Evolutionary conservation across 2,113 vertebrate species (phyloP), one percentile per base, ranked within the genome.

Genomic region (Urocitellus parryii): DNA sequence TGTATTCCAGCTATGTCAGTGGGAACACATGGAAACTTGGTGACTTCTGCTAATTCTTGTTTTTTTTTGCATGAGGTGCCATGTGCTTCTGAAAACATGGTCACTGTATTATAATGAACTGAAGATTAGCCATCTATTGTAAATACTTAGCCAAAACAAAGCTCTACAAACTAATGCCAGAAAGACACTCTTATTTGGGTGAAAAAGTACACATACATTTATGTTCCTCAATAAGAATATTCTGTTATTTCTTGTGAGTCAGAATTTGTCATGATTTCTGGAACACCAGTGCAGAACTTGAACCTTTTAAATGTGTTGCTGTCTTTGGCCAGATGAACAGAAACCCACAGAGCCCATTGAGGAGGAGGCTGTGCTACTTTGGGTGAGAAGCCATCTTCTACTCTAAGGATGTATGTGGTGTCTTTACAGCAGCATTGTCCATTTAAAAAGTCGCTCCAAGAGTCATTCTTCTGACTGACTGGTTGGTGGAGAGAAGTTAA

Each of bases 61-160:
- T 88, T 78, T 88, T 78, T 32, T 34, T 88, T 78, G 37, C 39
- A 68, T 42, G 24, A 51, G 39, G 70, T 73, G 45, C 48, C 53
- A 39, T 56, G 8, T 39, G 22, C n/a, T 80, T 95, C 84, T 84
- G 67, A 88, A 93, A 95, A 95, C 48, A 94, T 53, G 45, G 32
- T 89, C 45, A 81, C 34, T 91, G 5, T 93, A 12, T 92, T 85
- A 29, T 56, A 88, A 85, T 91, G 70, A 85, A 88, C 39, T 72
- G 42, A 77, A 77, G 22, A 68, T 91, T 72, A 61, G 53, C 70
- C 27, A 4, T 72, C 56, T 88, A 3, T 91, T 79, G 37, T 91
- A 85, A 86, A 53, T 63, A 90, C 5, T 90, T 88, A 74, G 13
- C 86, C 37, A 87, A 70, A 72, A 63, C 70, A 96, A 78, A 77